Percentiles rank a stretch among this genome's conserved stretches.
Evolutionary conservation across 2,888 invertebrate genomes (phyloP).

Genomic region (Meghimatium bilineatum): DNA sequence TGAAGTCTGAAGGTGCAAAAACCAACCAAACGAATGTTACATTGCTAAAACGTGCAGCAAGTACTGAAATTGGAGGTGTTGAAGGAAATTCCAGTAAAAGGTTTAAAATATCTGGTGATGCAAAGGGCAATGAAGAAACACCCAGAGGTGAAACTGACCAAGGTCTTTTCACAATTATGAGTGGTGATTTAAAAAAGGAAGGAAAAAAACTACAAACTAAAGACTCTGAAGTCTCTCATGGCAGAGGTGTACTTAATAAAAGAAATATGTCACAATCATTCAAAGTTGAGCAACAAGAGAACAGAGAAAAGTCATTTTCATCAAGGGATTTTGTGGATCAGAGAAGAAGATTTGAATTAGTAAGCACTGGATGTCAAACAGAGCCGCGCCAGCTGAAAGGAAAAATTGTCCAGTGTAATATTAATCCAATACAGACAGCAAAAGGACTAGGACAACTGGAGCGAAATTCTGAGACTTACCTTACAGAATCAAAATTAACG

Average conservation of each 20-base stretch:
- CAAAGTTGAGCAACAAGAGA: slow-evolving; percentile 7
- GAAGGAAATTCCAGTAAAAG: slow-evolving; percentile 18
- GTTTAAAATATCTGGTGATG: background rate
- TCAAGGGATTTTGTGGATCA: slow-evolving; percentile 4
- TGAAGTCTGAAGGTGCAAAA: slow-evolving; percentile 8
- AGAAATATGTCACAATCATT: slow-evolving; percentile 11
- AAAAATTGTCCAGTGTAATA: slow-evolving; percentile 49
- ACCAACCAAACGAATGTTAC: background rate
- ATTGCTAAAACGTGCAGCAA: slow-evolving; percentile 21
- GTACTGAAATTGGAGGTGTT: background rate
- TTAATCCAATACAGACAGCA: slow-evolving; percentile 28
- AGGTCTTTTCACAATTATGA: background rate
- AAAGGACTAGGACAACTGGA: background rate
- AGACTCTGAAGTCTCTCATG: background rate
- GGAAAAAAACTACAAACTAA: slow-evolving; percentile 14
- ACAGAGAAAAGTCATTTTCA: slow-evolving; percentile 20
- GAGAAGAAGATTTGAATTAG: slow-evolving; percentile 9
- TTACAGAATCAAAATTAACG: slow-evolving; percentile 11
- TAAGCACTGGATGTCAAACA: slow-evolving; percentile 26
- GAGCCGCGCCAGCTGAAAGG: slow-evolving; percentile 36
- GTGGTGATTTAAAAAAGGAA: slow-evolving; percentile 16
- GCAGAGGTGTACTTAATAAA: background rate
- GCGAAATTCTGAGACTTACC: background rate
- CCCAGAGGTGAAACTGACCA: background rate
- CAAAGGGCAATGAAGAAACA: background rate